These are phyloP conservation scores for Napeogenes sylphis DNA, from an alignment of 2,888 invertebrate genomes.

Conservation along the genomic window DNA sequence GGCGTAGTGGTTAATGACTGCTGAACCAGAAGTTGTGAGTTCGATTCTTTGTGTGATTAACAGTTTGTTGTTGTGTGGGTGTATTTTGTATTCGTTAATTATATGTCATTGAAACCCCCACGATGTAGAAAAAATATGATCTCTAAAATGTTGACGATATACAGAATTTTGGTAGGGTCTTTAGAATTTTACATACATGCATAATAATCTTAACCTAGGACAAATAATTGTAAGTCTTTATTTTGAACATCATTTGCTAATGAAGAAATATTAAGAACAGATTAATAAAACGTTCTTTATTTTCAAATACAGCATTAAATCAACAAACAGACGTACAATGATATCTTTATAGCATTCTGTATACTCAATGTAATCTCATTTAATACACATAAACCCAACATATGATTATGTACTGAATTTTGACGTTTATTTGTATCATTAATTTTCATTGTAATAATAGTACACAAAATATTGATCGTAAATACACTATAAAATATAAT, in stretches of 20 bases:
- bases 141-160: no score
- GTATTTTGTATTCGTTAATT: no score
- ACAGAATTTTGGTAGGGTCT: no score
- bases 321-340: background rate
- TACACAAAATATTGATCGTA: background rate
- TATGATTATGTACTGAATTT: slow-evolving; percentile 4
- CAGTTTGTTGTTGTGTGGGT: no score
- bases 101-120: no score
- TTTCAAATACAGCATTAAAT: background rate
- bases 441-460: background rate
- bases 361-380: background rate
- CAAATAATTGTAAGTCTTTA: background rate
- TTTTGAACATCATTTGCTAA: background rate
- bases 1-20: no score
- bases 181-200: no score
- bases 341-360: background rate
- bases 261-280: background rate
- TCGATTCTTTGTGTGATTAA: no score
- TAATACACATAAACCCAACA: slow-evolving; percentile 1
- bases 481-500: no score
- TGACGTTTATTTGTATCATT: background rate
- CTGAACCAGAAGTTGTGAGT: no score
- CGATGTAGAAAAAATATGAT: no score
- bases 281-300: background rate
- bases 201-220: no score